Base-by-base conservation (phyloP, 2,888 invertebrate genomes). In the Drosophila neutralis region DNA sequence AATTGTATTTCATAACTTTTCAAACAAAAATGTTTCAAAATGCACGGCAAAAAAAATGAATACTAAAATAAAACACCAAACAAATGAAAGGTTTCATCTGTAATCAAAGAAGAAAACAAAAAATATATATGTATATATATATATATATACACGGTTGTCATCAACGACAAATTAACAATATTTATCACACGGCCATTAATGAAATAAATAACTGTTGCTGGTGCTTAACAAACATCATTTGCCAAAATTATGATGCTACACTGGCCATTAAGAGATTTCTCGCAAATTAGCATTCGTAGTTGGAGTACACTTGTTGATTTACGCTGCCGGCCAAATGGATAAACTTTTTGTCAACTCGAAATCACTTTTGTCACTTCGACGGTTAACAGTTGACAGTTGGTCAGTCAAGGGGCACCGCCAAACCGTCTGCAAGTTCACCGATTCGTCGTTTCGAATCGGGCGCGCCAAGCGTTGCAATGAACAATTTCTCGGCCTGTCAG, bases 1-100 rank as follows among this genome's bases (percentile, higher is more conserved):
- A 73, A 71, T 63, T 66, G 69, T 65, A 70, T 72, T 66, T 87
- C 63, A 75, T 75, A 70, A 78, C 59, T 83, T 62, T 59, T 53
- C 33, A 49, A 62, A 68, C 29, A 65, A 24, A 60, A 42, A 49
- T 78, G 35, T 59, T 68, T 62, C 8, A 35, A 52, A 63, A 67
- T 52, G 49, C 57, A 69, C 58, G n/a, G 27, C 24, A 10, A 65
- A 73, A 60, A 33, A 54, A 38, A 10, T 4, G 7, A 53, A 4
- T 38, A 15, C 15, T 11, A 45, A 68, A 53, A 48, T 33, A 57
- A 24, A 36, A 53, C 59, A 63, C 48, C 8, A 57, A 62, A 65
- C 35, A 65, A 65, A 61, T 63, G 18, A 67, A 36, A 51, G 35
- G 36, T 42, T 54, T 40, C 4, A 13, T n/a, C 33, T 33, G 24